These are phyloP conservation scores for Anhinga anhinga DNA, from an alignment of 2,113 vertebrate species.

Conservation along the genomic window DNA sequence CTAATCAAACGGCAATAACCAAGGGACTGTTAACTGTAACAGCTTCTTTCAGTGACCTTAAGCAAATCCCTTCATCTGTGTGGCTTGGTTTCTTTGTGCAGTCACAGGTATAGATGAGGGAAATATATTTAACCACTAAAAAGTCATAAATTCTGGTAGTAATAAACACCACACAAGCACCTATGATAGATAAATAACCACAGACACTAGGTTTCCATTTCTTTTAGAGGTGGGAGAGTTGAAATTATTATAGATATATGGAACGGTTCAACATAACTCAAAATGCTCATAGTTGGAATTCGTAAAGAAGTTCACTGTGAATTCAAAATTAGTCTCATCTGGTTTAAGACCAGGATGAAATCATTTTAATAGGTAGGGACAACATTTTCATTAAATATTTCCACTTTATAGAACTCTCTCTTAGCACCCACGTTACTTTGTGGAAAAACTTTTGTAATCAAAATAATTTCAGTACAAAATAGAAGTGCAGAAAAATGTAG, in stretches of 20 bases:
- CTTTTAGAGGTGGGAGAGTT: neutral
- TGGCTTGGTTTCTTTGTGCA: neutral
- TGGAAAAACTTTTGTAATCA: neutral
- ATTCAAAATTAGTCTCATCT: neutral
- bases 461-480: neutral
- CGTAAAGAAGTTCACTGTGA: neutral
- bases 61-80: neutral
- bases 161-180: neutral
- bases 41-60: neutral
- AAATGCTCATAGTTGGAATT: neutral
- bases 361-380: neutral
- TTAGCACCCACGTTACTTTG: neutral
- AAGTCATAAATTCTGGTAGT: neutral
- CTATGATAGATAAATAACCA: neutral
- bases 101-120: neutral
- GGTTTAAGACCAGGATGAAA: neutral
- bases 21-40: neutral
- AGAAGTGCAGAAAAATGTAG: neutral
- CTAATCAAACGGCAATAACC: neutral
- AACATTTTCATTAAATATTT: slow-evolving; percentile 13
- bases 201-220: neutral
- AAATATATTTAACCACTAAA: neutral
- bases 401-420: neutral
- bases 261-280: neutral
- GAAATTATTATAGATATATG: neutral